Base-by-base conservation (phyloP, 2,888 invertebrate genomes). In the Rhamphomyia laevipes region DNA sequence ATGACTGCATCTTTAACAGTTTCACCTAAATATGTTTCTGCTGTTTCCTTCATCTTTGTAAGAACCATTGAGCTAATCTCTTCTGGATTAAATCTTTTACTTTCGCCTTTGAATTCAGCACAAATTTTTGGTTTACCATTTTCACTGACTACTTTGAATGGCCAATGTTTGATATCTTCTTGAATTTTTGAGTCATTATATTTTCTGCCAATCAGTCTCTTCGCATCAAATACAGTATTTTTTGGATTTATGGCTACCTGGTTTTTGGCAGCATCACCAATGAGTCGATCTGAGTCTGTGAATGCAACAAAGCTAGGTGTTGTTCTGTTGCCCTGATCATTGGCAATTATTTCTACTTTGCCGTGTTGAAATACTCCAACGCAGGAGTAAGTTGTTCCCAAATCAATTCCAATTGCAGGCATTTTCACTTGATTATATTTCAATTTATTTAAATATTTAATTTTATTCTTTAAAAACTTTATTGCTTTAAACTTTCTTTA, bases 41-140 rank as follows among this genome's bases (percentile, higher is more conserved):
- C 89, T 50, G 85, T 87, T 72, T 89, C 87, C 77, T 88, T 91
- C 92, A 93, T 93, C 68, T 92, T 92, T 37, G 80, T 84, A 58
- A 94, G 76, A 49, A 92, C 90, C 91, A 92, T 92, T 44, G 90
- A 90, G 65, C 86, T 87, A 56, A 93, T 82, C 75, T 92, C 92
- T 70, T 92, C 92, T 0, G 74, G 90, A 73, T 82, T 87, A 76
- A 93, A 93, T 46, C 80, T 80, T 68, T 94, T 95, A 53, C 73
- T 73, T 71, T 93, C 92, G 43, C 90, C 91, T 66, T 91, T 92
- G 76, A 88, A 92, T 55, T 84, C 74, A 42, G 90, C 87, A 67
- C 84, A 76, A 57, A 88, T 83, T 72, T 84, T 87, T 53, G 87
- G 87, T 71, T 86, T 88, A 46, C 85, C 82, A 52, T 78, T 78